Evolutionary conservation across 35 echinoderm and acorn worm species (phyloP).

Genomic region (Eucidaris tribuloides): DNA sequence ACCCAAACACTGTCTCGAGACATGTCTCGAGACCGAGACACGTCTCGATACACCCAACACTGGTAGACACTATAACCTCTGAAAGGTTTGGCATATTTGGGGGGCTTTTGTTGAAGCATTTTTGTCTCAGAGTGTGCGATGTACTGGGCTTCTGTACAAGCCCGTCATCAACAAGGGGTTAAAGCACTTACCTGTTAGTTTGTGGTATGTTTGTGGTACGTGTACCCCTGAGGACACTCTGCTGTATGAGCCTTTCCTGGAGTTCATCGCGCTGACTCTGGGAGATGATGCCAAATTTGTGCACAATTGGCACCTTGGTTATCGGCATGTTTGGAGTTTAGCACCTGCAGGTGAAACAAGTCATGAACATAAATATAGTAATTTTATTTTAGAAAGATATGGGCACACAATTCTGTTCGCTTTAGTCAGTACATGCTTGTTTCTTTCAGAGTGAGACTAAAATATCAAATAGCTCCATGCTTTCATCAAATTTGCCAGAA

Average conservation of each 20-base stretch:
- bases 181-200: slow-evolving; percentile 28
- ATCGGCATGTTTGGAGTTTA: slow-evolving; percentile 66
- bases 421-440: neutral
- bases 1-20: too few relatives aligned
- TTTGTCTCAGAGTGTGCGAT: too few relatives aligned
- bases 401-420: neutral
- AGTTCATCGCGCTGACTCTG: slow-evolving; percentile 90
- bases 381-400: neutral
- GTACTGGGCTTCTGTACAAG: too few relatives aligned
- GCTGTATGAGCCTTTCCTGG: slow-evolving; percentile 76
- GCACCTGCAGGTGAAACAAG: neutral
- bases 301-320: slow-evolving; percentile 80
- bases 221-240: slow-evolving; percentile 40
- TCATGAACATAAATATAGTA: neutral
- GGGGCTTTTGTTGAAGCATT: too few relatives aligned
- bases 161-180: too few relatives aligned
- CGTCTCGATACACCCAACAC: too few relatives aligned
- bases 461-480: too few relatives aligned
- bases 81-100: too few relatives aligned
- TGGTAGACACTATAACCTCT: neutral
- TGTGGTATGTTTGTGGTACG: slow-evolving; percentile 28
- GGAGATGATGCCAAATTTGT: slow-evolving; percentile 99
- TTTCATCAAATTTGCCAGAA: too few relatives aligned
- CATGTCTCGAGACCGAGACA: too few relatives aligned
- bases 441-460: too few relatives aligned